phyloP scores from a whole-genome alignment of 53 echinoderm and acorn worm genomes.

The Henricia sp. region DNA sequence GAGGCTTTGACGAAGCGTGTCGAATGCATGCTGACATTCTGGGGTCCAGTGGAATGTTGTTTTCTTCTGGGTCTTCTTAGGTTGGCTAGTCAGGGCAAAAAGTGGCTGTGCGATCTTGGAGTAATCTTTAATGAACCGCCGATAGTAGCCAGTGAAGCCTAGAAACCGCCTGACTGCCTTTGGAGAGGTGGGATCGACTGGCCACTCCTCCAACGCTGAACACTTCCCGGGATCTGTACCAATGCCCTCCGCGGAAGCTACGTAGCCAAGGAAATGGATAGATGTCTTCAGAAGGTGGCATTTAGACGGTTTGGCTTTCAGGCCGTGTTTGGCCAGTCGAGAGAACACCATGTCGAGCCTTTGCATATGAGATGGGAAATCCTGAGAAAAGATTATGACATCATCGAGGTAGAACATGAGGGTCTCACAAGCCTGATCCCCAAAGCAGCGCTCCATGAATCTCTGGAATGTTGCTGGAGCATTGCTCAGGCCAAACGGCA shows the following conservation, averaged over 20 bases:
- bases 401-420: conserved; percentile 60
- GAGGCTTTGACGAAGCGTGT: neutral
- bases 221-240: conserved; percentile 59
- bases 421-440: conserved; percentile 10
- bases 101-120: conserved; percentile 9
- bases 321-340: conserved; percentile 22
- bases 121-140: conserved; percentile 13
- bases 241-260: conserved; percentile 51
- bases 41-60: too few relatives aligned
- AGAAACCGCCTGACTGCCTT: too few relatives aligned
- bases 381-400: conserved; percentile 43
- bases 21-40: too few relatives aligned
- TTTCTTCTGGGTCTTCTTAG: too few relatives aligned
- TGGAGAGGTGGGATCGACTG: conserved; percentile 6
- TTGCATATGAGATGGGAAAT: conserved; percentile 35
- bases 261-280: conserved; percentile 60
- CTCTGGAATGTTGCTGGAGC: conserved; percentile 15
- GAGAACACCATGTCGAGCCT: conserved; percentile 16
- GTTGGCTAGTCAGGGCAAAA: neutral
- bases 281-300: conserved; percentile 36
- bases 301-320: conserved; percentile 50
- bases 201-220: conserved; percentile 49
- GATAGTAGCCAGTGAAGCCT: conserved; percentile 28
- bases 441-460: conserved; percentile 26
- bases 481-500: too few relatives aligned